These are phyloP conservation scores for Rhyacichthys aspro DNA, from an alignment of 2,797 vertebrate genomes.

Conservation along the genomic window DNA sequence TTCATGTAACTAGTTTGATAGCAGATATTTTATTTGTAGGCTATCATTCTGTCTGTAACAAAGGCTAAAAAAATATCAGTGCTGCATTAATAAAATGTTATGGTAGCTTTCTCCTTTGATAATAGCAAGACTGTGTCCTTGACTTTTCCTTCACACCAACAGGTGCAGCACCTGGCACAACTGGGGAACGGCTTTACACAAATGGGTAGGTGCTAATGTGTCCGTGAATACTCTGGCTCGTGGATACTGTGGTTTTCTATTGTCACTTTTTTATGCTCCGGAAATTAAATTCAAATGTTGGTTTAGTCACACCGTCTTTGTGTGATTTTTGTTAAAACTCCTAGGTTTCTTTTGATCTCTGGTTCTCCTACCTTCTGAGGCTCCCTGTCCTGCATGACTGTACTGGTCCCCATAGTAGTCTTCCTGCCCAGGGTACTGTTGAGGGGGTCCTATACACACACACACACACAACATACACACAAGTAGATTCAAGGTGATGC, in stretches of 20 bases:
- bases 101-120: not conserved
- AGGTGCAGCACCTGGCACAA: conserved; percentile 8
- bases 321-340: conserved; percentile 67
- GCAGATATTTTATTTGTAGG: too few relatives aligned
- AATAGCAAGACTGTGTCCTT: conserved; percentile 29
- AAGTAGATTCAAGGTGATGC: conserved; percentile 82
- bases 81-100: conserved; percentile 2
- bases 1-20: too few relatives aligned
- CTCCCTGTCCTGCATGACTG: conserved; percentile 98
- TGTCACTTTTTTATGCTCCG: conserved; percentile 52
- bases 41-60: too few relatives aligned
- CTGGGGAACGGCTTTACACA: not conserved
- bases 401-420: conserved; percentile 99
- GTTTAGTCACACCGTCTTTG: conserved; percentile 56
- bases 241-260: conserved; percentile 12
- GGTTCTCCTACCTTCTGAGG: conserved; percentile 95
- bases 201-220: conserved; percentile 3
- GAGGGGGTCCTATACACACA: conserved; percentile 97
- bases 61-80: not conserved
- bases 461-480: conserved; percentile 80
- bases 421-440: conserved; percentile 99
- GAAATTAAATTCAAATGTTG: conserved; percentile 54
- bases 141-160: conserved; percentile 30
- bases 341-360: conserved; percentile 54
- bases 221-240: conserved; percentile 9